Evolutionary conservation across 2,888 invertebrate genomes (phyloP).

Genomic region (Sylvicola cinctus): DNA sequence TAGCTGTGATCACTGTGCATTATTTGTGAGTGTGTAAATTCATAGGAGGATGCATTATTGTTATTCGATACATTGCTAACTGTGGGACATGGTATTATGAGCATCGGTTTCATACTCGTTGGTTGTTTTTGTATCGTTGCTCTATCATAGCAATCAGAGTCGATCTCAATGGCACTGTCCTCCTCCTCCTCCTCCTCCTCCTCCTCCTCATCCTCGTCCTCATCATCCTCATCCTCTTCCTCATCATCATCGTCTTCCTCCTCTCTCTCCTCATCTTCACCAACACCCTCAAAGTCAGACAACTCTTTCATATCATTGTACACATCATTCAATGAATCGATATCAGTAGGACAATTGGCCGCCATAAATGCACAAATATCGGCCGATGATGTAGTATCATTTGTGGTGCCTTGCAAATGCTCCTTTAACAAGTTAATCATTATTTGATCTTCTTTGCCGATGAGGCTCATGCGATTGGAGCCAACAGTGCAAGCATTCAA

Average conservation of each 20-base stretch:
- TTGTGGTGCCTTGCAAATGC: conserved; percentile 9
- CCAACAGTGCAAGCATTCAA: conserved; percentile 23
- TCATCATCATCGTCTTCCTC: conserved; percentile 4
- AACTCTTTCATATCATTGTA: conserved; percentile 3
- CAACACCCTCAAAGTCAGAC: conserved; percentile 4
- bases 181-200: conserved; percentile 7
- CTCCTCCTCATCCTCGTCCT: conserved; percentile 4
- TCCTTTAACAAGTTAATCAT: conserved; percentile 18
- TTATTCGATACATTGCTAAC: too few species aligned
- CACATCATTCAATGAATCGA: conserved; percentile 2
- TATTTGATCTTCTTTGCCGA: conserved; percentile 1
- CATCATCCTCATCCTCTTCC: conserved; percentile 7
- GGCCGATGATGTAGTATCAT: too few species aligned
- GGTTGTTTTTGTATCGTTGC: too few species aligned
- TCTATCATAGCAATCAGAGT: too few species aligned
- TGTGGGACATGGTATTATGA: too few species aligned
- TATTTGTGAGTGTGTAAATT: conserved; percentile 3
- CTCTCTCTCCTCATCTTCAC: conserved; percentile 7
- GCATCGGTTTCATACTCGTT: too few species aligned
- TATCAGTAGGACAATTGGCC: background rate
- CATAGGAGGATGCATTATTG: conserved; percentile 10
- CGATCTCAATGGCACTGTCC: conserved; percentile 1
- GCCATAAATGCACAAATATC: background rate
- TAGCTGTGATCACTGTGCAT: conserved; percentile 42
- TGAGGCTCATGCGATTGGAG: conserved; percentile 16